Evolutionary conservation across 2,888 invertebrate species (phyloP), one percentile per base, ranked within the genome.

Genomic region (Melinaea marsaeus): DNA sequence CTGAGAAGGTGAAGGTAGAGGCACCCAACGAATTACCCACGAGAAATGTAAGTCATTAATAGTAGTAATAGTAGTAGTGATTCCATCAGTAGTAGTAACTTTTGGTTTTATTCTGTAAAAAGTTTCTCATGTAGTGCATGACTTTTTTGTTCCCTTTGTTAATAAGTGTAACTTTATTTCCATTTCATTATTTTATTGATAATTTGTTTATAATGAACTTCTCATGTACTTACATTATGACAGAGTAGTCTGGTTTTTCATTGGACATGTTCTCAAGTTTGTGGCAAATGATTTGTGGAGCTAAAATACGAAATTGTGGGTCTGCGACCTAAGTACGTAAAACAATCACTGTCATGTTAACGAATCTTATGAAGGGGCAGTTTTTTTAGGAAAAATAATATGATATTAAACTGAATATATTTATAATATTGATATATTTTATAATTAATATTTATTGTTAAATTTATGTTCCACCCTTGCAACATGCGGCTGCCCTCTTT

Each of bases 1-100:
- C 65, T 86, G 84, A 9, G 82, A 66, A 0, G 80, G 78, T 4
- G 69, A 64, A 1, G 48, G 45, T 2, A 84, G 62, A 0, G 73
- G 75, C 0, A 67, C 57, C 85, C 85, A 86, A 7, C 83, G 79
- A 1, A 85, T 81, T 0, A 65, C 69, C 84, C 84, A 86, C 0
- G 42, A 22, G 7, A 77, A 70, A 22, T 67, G 55, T 13, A 83
- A 64, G 3, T 69, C 65, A 77, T 82, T 76, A 7, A 51, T 32
- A 32, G 51, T 9, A 32, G 6, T 51, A 22, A 32, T 76, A 7
- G 32, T 32, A 32, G 51, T 9, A 32, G 6, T 51, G 7, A 32
- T 42, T 42, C 42, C 11, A 42, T 11, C 9, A 42, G 42, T 9
- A 9, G 9, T 9, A 42, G 42, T 6, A 3, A 37, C 9, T 9